Conservation (phyloP, 1,140 invertebrate genomes). For the Popillia japonica region DNA sequence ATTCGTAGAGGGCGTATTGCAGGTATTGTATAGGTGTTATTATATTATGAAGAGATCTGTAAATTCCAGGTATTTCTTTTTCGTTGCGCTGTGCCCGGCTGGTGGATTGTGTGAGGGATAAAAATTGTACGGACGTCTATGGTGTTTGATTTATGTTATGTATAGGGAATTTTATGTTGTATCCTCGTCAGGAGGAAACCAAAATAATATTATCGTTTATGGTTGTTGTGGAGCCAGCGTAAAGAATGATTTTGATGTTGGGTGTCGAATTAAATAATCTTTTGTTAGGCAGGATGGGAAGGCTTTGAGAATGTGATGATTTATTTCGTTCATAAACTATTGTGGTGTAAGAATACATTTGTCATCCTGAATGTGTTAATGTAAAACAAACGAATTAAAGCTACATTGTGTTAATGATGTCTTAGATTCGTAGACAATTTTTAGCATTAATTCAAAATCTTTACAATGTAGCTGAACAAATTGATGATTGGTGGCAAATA, state of each 20-base stretch:
- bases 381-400: no score
- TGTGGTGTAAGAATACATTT: background rate
- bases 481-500: no score
- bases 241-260: background rate
- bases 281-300: background rate
- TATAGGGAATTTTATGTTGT: background rate
- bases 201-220: background rate
- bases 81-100: background rate
- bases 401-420: no score
- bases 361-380: no score
- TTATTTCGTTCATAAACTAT: background rate
- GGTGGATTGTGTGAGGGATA: background rate
- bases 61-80: constrained; percentile 11
- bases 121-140: background rate
- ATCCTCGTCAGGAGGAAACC: background rate
- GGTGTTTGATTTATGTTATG: background rate
- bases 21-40: background rate
- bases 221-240: background rate
- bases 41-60: background rate
- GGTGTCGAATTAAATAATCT: constrained; percentile 2
- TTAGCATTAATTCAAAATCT: no score
- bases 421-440: no score
- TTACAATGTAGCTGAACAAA: no score
- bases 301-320: background rate
- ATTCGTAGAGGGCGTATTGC: background rate